These are phyloP conservation scores for Atractosteus spatula DNA, from an alignment of 2,113 vertebrate genomes.

Conservation along the genomic window DNA sequence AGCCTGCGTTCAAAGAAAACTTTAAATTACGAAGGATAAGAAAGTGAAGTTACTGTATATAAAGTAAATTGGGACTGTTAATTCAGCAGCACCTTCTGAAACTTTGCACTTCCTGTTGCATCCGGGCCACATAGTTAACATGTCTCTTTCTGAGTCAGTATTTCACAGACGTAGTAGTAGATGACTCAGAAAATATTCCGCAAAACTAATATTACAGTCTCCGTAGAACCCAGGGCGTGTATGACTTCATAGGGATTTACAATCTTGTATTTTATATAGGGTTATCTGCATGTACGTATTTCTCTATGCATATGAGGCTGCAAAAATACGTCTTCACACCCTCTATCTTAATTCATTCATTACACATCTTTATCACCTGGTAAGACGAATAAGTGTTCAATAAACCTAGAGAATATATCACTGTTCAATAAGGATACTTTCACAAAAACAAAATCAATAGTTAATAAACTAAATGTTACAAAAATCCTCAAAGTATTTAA, in stretches of 20 bases:
- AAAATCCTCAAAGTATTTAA: too few relatives aligned
- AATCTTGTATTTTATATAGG: too few relatives aligned
- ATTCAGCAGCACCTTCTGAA: constrained; percentile 55
- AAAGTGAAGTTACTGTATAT: not conserved
- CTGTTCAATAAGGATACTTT: too few relatives aligned
- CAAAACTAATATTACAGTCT: constrained; percentile 47
- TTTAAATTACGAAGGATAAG: not conserved
- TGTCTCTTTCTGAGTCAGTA: constrained; percentile 81
- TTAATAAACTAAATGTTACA: too few relatives aligned
- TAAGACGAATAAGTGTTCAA: too few relatives aligned
- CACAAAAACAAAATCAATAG: too few relatives aligned
- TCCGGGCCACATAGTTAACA: constrained; percentile 64
- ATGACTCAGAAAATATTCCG: constrained; percentile 82
- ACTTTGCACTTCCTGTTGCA: constrained; percentile 54
- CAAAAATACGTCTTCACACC: too few relatives aligned
- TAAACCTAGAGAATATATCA: too few relatives aligned
- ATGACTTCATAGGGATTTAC: constrained; percentile 35
- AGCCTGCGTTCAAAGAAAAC: constrained; percentile 27
- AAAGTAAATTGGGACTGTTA: constrained; percentile 38
- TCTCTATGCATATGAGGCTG: too few relatives aligned
- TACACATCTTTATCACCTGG: too few relatives aligned
- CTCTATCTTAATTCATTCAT: too few relatives aligned
- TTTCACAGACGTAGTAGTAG: constrained; percentile 66
- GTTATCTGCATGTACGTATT: too few relatives aligned
- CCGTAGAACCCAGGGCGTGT: constrained; percentile 31